Conservation (phyloP, 2,113 vertebrate genomes). For the Thymallus thymallus region DNA sequence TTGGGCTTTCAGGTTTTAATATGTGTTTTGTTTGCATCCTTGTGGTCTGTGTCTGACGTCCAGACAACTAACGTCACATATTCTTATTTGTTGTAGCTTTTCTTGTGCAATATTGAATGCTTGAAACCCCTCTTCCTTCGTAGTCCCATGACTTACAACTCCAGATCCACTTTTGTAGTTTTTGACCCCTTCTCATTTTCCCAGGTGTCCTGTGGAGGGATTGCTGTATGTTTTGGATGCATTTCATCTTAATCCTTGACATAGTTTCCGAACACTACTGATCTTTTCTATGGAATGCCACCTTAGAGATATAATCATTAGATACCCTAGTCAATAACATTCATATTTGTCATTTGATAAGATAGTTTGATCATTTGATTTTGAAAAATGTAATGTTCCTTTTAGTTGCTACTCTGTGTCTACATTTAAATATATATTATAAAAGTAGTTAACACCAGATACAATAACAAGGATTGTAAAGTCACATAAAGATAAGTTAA, state of each 20-base stretch:
- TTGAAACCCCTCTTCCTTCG: conserved; percentile 1
- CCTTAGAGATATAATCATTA: background rate
- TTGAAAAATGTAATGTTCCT: background rate
- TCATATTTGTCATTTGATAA: background rate
- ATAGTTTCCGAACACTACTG: background rate
- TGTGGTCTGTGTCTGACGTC: conserved; percentile 7
- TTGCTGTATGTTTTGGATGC: background rate
- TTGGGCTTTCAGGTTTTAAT: background rate
- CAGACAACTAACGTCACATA: conserved; percentile 12
- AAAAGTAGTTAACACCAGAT: no score
- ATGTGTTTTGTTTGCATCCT: conserved; percentile 9
- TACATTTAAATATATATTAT: background rate
- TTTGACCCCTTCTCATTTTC: background rate
- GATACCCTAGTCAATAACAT: background rate
- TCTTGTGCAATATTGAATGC: conserved; percentile 4
- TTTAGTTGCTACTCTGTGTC: background rate
- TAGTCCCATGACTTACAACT: background rate
- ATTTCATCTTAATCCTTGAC: background rate
- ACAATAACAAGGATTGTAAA: background rate
- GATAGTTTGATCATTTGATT: background rate
- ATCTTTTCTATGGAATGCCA: background rate
- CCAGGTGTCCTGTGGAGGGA: conserved; percentile 15
- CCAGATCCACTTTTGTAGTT: background rate
- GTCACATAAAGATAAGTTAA: background rate
- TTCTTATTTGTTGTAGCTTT: conserved; percentile 20